These are phyloP conservation scores for Orchestia grillus DNA, from an alignment of 1,140 invertebrate genomes.

Conservation along the genomic window DNA sequence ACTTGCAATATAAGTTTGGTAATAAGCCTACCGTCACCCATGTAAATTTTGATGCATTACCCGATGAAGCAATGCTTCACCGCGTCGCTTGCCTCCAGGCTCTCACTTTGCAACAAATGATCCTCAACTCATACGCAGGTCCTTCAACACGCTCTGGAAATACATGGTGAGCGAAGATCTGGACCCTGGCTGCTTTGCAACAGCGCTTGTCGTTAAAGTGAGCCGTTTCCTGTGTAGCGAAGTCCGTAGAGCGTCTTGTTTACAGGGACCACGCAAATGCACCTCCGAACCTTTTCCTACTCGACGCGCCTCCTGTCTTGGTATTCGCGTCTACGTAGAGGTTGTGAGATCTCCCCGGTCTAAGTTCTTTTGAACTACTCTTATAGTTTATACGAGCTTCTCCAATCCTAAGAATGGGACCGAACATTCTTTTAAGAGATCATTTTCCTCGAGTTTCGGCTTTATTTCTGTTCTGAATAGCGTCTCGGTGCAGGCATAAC, in stretches of 20 bases:
- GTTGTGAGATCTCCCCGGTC: not conserved
- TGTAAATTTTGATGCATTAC: too few species aligned
- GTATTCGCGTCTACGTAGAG: not conserved
- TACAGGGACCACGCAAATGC: not conserved
- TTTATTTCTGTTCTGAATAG: not conserved
- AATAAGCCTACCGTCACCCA: too few species aligned
- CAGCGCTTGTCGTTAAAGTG: not conserved
- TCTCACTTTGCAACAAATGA: too few species aligned
- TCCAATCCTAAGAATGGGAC: not conserved
- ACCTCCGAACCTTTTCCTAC: not conserved
- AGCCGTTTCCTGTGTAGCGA: not conserved
- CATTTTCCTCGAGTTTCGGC: not conserved
- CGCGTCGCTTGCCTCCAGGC: too few species aligned
- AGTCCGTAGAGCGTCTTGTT: not conserved
- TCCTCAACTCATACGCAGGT: too few species aligned
- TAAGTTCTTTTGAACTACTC: not conserved
- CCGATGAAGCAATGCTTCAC: too few species aligned
- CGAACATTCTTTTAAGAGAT: not conserved
- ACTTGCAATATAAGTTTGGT: too few species aligned
- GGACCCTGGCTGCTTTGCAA: too few species aligned
- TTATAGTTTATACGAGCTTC: not conserved
- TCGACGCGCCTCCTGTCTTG: not conserved
- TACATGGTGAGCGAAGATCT: too few species aligned
- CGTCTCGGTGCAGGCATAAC: not conserved
- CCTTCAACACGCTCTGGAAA: too few species aligned